Percentiles rank a stretch among this genome's conserved stretches.
Evolutionary conservation across 2,113 vertebrate genomes (phyloP).

Genomic region (Thalassarche chlororhynchos): DNA sequence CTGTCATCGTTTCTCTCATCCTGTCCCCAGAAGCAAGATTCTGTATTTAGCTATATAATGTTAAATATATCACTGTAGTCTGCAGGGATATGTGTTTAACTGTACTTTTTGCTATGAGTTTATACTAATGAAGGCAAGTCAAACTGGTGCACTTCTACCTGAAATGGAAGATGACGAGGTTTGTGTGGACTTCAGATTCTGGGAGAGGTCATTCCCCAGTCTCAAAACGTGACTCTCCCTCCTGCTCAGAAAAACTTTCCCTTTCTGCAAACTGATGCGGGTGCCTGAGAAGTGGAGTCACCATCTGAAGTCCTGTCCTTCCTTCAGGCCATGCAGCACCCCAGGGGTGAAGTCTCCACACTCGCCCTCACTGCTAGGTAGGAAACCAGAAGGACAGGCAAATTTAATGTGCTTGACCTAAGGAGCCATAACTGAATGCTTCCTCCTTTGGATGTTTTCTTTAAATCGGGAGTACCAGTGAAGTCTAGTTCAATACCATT

Average conservation of each 20-base stretch:
- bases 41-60: neutral
- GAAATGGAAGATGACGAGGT: neutral
- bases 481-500: neutral
- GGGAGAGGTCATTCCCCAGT: neutral
- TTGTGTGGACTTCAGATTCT: neutral
- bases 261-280: fast-evolving
- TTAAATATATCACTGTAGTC: neutral
- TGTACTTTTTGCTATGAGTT: neutral
- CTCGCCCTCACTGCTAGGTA: neutral
- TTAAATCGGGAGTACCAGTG: neutral
- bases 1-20: neutral
- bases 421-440: neutral
- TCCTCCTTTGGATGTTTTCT: neutral
- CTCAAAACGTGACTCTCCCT: neutral
- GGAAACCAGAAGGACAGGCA: neutral
- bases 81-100: neutral
- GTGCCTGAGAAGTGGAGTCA: neutral
- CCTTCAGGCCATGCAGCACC: neutral
- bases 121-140: neutral
- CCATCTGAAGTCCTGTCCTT: neutral
- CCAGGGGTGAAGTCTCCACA: neutral
- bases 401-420: neutral
- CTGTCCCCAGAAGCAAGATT: neutral
- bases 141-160: neutral
- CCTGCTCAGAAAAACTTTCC: neutral